These are phyloP conservation scores for Hylia prasina DNA, from an alignment of 2,113 vertebrate genomes.

Conservation along the genomic window DNA sequence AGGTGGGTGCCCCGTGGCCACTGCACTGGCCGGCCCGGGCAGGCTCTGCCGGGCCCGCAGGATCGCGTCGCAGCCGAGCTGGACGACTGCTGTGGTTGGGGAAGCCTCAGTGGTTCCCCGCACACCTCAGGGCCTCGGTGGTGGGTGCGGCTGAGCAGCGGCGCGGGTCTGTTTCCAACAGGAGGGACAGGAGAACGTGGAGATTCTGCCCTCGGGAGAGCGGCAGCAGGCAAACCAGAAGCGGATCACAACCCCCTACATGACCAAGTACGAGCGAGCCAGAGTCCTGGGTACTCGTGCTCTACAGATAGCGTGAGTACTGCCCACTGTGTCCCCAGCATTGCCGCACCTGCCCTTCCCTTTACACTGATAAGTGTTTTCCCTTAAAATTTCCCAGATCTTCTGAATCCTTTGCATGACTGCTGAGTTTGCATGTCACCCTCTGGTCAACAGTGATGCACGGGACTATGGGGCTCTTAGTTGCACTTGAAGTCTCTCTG, in stretches of 20 bases:
- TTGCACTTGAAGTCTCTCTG: not conserved
- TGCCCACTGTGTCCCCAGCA: accelerated
- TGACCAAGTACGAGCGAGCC: slow-evolving; percentile 96
- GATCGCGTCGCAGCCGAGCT: accelerated
- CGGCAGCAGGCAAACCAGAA: slow-evolving; percentile 93
- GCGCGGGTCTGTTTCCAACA: slow-evolving; percentile 5
- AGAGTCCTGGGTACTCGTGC: slow-evolving; percentile 93
- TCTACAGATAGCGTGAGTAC: slow-evolving; percentile 95
- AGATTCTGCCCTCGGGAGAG: slow-evolving; percentile 92
- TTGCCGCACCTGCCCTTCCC: accelerated
- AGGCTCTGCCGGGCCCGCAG: not conserved
- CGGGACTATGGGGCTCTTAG: accelerated
- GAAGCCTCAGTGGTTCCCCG: not conserved
- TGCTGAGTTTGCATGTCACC: not conserved
- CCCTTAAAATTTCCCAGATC: not conserved
- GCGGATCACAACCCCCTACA: slow-evolving; percentile 93
- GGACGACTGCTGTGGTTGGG: not conserved
- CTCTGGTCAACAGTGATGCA: not conserved
- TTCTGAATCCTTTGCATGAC: accelerated
- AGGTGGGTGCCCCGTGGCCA: slow-evolving; percentile 70
- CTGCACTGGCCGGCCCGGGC: too few relatives aligned
- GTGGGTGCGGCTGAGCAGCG: not conserved
- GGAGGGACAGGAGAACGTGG: slow-evolving; percentile 95
- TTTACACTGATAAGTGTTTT: not conserved
- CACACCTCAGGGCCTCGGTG: not conserved